Percentiles rank a stretch among this genome's conserved stretches.
phyloP scores from a whole-genome alignment of 2,797 vertebrate species.

The Anas bahamensis region DNA sequence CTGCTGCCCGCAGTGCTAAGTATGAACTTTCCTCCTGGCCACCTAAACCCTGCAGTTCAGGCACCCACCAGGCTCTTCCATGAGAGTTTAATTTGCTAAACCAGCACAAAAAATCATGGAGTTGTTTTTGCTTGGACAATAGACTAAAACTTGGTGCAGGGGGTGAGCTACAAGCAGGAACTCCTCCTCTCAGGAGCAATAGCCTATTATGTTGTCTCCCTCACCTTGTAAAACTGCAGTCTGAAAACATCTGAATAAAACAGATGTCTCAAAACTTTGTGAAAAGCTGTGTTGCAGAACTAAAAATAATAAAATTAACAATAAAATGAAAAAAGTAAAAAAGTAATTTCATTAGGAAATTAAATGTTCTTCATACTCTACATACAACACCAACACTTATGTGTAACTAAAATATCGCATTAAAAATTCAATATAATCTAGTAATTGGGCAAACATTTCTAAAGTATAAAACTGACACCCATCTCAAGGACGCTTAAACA shows the following conservation, averaged over 20 bases:
- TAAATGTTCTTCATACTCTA: neutral
- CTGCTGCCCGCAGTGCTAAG: neutral
- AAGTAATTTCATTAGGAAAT: neutral
- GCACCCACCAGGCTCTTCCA: neutral
- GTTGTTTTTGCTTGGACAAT: neutral
- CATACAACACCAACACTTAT: neutral
- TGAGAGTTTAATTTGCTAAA: neutral
- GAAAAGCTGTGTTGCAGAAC: neutral
- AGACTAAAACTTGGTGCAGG: neutral
- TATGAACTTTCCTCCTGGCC: neutral
- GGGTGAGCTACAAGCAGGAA: neutral
- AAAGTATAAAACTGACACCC: neutral
- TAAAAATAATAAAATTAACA: neutral
- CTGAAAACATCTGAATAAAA: neutral
- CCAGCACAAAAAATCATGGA: neutral
- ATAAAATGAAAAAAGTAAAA: neutral
- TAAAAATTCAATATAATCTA: neutral
- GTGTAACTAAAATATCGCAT: accelerated
- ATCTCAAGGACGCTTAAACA: neutral
- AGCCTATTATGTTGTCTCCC: neutral
- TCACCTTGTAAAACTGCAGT: neutral
- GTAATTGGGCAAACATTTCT: neutral
- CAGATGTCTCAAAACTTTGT: neutral
- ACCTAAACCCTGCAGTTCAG: neutral
- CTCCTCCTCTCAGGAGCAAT: neutral